These are phyloP conservation scores for Oegoconia quadripuncta DNA, from an alignment of 2,888 invertebrate genomes.

Conservation along the genomic window DNA sequence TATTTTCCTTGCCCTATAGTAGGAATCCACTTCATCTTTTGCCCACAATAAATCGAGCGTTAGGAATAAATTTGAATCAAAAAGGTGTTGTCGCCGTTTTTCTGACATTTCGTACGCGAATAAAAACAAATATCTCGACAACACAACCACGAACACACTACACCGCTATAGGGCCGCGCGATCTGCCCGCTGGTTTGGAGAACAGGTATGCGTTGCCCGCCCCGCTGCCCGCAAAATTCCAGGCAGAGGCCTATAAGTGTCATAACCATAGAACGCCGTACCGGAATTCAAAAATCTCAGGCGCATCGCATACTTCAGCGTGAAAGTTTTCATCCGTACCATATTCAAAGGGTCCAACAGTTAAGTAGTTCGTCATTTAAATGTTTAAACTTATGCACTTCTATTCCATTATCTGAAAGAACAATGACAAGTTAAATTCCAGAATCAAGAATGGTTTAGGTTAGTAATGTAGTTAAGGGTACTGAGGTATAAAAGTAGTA, in stretches of 20 bases:
- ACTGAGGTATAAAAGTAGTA: no score
- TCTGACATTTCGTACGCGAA: conserved; percentile 18
- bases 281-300: conserved; percentile 9
- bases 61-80: conserved; percentile 9
- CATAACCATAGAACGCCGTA: conserved; percentile 7
- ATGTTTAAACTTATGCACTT: no score
- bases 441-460: no score
- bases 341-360: background rate
- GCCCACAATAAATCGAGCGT: background rate
- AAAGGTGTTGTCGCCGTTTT: conserved; percentile 9
- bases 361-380: no score
- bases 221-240: conserved; percentile 16
- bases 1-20: no score
- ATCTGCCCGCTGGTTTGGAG: conserved; percentile 21
- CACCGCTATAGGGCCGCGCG: conserved; percentile 18
- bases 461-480: no score
- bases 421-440: no score
- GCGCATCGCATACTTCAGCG: conserved; percentile 8
- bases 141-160: conserved; percentile 16
- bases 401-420: no score
- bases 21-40: background rate
- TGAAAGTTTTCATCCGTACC: background rate
- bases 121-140: no score
- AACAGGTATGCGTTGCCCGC: conserved; percentile 20
- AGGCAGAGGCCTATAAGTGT: conserved; percentile 9